Evolutionary conservation across 2,113 vertebrate genomes (phyloP).

Genomic region (Piprites chloris): DNA sequence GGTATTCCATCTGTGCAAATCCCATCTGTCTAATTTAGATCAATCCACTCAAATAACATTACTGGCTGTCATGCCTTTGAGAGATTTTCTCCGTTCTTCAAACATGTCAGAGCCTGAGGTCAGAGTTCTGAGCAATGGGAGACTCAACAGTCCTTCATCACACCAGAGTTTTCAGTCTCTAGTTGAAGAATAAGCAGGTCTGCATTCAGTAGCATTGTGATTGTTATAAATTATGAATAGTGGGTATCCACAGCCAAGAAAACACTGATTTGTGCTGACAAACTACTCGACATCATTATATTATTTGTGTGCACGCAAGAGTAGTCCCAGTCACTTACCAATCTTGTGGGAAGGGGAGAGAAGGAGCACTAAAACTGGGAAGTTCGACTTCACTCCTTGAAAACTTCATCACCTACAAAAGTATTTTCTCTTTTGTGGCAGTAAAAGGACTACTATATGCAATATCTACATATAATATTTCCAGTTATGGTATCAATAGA

Average conservation of each 20-base stretch:
- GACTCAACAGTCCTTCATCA: neutral
- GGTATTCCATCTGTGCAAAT: conserved; percentile 5
- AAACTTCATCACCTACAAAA: neutral
- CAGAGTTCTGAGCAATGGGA: neutral
- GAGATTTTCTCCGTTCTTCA: neutral
- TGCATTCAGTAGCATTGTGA: neutral
- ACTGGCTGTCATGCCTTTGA: neutral
- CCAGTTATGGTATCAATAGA: accelerated
- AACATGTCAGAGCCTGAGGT: accelerated
- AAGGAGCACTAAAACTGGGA: neutral
- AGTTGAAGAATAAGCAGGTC: neutral
- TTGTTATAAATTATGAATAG: neutral
- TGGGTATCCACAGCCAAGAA: neutral
- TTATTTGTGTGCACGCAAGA: accelerated
- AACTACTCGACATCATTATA: neutral
- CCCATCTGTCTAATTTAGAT: neutral
- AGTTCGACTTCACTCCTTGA: neutral
- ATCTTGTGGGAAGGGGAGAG: neutral
- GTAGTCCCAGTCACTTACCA: neutral
- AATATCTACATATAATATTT: neutral
- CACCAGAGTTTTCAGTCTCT: neutral
- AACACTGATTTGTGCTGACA: neutral
- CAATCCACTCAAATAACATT: neutral
- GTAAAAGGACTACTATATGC: neutral
- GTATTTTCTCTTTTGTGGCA: neutral